phyloP scores from a whole-genome alignment of 2,113 vertebrate species.

The Oxygymnocypris stewartii region DNA sequence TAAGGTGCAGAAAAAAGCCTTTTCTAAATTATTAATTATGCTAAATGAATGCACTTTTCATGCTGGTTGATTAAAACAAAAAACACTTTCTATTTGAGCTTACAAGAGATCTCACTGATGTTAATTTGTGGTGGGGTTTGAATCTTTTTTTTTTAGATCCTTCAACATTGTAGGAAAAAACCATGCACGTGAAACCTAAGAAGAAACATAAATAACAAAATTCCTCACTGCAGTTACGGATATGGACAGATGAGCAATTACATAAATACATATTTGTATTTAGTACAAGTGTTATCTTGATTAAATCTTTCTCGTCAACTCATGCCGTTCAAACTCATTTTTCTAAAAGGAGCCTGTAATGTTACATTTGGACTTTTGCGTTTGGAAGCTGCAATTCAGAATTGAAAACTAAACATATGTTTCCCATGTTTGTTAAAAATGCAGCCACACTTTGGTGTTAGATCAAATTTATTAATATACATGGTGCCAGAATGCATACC shows the following conservation, averaged over 20 bases:
- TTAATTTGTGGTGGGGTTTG: neutral
- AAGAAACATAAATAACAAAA: neutral
- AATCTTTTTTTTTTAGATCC: slow-evolving; percentile 46
- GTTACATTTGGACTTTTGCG: neutral
- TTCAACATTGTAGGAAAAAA: slow-evolving; percentile 39
- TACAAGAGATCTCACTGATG: neutral
- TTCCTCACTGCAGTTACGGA: neutral
- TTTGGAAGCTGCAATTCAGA: neutral
- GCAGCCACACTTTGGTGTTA: slow-evolving; percentile 28
- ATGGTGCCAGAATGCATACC: slow-evolving; percentile 51
- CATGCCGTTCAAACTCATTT: neutral
- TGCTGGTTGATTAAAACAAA: neutral
- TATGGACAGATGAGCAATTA: slow-evolving; percentile 4
- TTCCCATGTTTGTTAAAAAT: neutral
- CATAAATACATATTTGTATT: neutral
- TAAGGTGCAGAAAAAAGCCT: neutral
- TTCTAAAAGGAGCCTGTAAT: neutral
- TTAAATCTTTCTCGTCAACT: neutral
- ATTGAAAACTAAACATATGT: too few relatives aligned
- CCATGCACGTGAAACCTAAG: neutral
- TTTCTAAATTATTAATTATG: neutral
- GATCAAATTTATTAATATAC: slow-evolving; percentile 47
- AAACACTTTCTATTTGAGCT: neutral
- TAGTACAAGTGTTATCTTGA: neutral
- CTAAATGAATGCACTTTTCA: neutral